phyloP scores from a whole-genome alignment of 2,888 invertebrate species.

The Aquatica leii region DNA sequence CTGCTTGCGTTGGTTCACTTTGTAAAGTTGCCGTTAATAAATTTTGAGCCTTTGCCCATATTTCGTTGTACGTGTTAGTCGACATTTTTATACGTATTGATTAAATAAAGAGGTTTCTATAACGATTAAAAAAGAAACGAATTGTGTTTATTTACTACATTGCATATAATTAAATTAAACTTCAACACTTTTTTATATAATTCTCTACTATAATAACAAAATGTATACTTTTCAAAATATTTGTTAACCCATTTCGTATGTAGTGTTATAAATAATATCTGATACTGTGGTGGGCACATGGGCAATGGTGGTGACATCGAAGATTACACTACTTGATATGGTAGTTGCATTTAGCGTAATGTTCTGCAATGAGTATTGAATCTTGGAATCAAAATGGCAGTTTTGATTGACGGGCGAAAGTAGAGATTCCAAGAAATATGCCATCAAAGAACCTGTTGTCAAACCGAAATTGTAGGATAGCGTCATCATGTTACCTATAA shows the following conservation, averaged over 20 bases:
- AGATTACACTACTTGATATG: conserved; percentile 23
- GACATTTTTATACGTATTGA: conserved; percentile 67
- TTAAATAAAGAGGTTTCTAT: conserved; percentile 3
- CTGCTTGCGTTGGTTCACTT: conserved; percentile 68
- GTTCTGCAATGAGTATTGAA: conserved; percentile 24
- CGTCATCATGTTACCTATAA: conserved; percentile 90
- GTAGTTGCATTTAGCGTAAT: conserved; percentile 36
- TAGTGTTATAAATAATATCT: conserved; percentile 23
- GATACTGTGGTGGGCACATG: conserved; percentile 29
- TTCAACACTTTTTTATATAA: conserved; percentile 18
- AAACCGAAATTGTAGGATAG: conserved; percentile 88
- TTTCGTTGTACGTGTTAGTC: conserved; percentile 73
- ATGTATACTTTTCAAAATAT: conserved; percentile 2
- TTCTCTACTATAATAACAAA: conserved; percentile 22
- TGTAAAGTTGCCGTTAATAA: conserved; percentile 69
- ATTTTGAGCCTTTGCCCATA: conserved; percentile 74
- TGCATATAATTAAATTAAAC: conserved; percentile 9
- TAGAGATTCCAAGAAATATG: conserved; percentile 72
- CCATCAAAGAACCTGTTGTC: conserved; percentile 83
- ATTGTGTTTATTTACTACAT: background rate
- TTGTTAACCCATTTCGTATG: conserved; percentile 29
- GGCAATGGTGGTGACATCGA: conserved; percentile 27
- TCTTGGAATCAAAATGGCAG: conserved; percentile 40
- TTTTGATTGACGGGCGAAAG: conserved; percentile 55
- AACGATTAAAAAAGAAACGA: background rate